Base-by-base conservation (phyloP, 2,797 vertebrate genomes). In the Trichosurus vulpecula region DNA sequence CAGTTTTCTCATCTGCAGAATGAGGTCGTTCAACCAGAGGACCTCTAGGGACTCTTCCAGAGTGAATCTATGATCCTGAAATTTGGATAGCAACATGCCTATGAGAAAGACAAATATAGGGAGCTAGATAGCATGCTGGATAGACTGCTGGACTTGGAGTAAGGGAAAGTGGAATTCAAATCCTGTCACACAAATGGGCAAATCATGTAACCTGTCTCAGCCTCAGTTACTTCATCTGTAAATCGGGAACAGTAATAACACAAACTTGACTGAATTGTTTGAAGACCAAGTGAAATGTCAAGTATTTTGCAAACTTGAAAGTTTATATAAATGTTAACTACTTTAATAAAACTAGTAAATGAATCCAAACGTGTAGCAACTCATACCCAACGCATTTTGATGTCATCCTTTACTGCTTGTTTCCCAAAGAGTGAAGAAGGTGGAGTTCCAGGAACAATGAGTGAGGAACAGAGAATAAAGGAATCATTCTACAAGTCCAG, bases 401-500 rank as follows among this genome's bases (percentile, higher is more conserved):
- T n/a, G 13, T 14, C 74, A 6, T 16, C 92, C 0, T 94, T 93
- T 30, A 0, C 92, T 19, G 54, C 55, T 94, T 91, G 16, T 97
- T 97, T 97, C 95, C 95, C 94, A 55, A 95, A 99, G 98, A 97
- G 93, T 58, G 66, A 92, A 81, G 87, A 94, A 92, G 66, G 91
- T 93, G 11, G 51, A 89, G 95, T 89, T 61, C 58, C 93, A 97
- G 52, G 94, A 92, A 2, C 1, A 9, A 27, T 41, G 94, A n/a
- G 3, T 93, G 91, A 97, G 97, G 92, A 95, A 94, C 98, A 91
- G 1, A 98, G 92, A 93, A 95, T 95, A 47, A 98, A 27, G 35
- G 97, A 96, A 61, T 98, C 96, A 94, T 98, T 98, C 96, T 99
- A 98, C 94, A 99, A 98, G 3, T 99, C 98, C 94, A 97, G 97